Conservation (phyloP, 2,888 invertebrate species). For the Tetanocera ferruginea region DNA sequence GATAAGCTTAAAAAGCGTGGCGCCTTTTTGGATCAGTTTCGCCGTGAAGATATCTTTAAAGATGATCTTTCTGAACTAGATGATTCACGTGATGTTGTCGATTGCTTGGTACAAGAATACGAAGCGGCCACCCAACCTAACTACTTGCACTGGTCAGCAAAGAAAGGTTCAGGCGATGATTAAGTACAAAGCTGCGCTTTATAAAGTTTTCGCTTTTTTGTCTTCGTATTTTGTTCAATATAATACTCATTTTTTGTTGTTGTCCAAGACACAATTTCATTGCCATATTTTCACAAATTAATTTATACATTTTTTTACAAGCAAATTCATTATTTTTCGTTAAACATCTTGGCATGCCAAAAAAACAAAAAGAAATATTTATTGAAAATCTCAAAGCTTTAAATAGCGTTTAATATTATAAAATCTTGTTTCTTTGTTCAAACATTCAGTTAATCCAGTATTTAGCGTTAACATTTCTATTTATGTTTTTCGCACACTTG, state of each 20-base stretch:
- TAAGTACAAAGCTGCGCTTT: too few relatives aligned
- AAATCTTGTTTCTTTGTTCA: too few relatives aligned
- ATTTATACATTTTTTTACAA: background rate
- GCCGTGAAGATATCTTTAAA: constrained; percentile 94
- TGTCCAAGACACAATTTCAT: background rate
- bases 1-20: constrained; percentile 96
- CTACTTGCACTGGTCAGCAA: constrained; percentile 80
- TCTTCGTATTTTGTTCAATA: background rate
- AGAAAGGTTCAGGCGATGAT: constrained; percentile 40
- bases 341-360: background rate
- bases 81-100: constrained; percentile 90
- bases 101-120: constrained; percentile 95
- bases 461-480: too few relatives aligned
- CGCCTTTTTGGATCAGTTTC: constrained; percentile 97
- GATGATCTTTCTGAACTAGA: constrained; percentile 93
- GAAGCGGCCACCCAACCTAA: constrained; percentile 93
- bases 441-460: too few relatives aligned
- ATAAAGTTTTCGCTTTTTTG: background rate
- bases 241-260: background rate
- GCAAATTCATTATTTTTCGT: too few relatives aligned
- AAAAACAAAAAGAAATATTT: background rate
- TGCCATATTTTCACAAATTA: constrained; percentile 4
- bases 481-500: too few relatives aligned
- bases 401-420: too few relatives aligned
- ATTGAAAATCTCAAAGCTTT: background rate